Evolutionary conservation across 2,888 invertebrate species (phyloP).

Genomic region (Coenonympha glycerion): DNA sequence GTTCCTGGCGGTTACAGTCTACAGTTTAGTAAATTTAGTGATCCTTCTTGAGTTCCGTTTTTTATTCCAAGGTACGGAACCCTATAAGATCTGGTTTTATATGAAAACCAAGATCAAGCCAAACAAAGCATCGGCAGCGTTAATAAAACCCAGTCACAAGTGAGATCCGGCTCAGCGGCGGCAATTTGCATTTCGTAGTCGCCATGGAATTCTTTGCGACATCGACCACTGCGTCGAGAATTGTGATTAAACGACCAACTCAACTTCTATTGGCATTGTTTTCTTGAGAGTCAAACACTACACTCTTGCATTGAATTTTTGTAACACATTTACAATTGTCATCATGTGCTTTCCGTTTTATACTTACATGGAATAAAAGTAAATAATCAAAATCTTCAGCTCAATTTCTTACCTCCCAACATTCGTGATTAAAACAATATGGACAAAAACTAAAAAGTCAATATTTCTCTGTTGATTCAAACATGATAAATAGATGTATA

Average conservation of each 20-base stretch:
- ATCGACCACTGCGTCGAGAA: constrained; percentile 19
- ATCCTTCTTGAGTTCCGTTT: background rate
- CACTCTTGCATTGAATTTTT: too few species aligned
- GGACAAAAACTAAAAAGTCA: too few species aligned
- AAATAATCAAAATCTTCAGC: too few species aligned
- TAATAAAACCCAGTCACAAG: constrained; percentile 31
- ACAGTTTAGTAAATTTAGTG: too few species aligned
- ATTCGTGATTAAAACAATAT: too few species aligned
- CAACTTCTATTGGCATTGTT: constrained; percentile 7
- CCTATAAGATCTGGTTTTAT: constrained; percentile 1
- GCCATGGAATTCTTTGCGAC: constrained; percentile 31
- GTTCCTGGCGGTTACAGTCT: too few species aligned
- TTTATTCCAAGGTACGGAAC: background rate
- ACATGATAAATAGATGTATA: too few species aligned
- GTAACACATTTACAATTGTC: too few species aligned
- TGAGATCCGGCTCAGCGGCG: constrained; percentile 33
- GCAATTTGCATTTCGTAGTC: constrained; percentile 33
- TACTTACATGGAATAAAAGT: too few species aligned
- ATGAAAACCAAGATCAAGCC: constrained; percentile 3
- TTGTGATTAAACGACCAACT: constrained; percentile 17
- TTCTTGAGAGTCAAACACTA: background rate
- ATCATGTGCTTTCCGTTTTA: too few species aligned
- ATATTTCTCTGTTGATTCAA: too few species aligned
- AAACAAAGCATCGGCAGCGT: constrained; percentile 13
- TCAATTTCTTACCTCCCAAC: too few species aligned